Percentiles rank a stretch among this genome's conserved stretches.
Conservation (phyloP, 2,888 invertebrate genomes). For the Anagyrus pseudococci region DNA sequence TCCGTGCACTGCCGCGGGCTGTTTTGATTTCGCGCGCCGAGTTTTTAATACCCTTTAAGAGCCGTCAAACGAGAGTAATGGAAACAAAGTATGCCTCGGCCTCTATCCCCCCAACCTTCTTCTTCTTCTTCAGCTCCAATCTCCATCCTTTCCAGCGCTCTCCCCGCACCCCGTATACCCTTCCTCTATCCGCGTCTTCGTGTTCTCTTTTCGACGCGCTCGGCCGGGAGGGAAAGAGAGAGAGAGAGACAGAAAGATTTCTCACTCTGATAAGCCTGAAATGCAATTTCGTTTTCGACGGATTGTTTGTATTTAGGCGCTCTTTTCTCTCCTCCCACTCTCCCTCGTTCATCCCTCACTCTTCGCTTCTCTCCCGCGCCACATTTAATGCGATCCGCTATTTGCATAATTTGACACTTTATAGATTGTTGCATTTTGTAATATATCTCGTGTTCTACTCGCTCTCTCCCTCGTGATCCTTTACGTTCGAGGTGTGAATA, state of each 20-base stretch:
- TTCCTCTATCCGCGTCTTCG: background rate
- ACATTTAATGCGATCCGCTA: slow-evolving; percentile 7
- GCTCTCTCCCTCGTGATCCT: background rate
- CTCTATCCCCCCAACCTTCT: slow-evolving; percentile 18
- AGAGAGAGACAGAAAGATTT: no score
- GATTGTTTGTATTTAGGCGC: slow-evolving; percentile 38
- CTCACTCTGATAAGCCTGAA: slow-evolving; percentile 39
- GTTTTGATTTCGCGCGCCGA: slow-evolving; percentile 37
- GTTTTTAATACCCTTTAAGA: slow-evolving; percentile 39
- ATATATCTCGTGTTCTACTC: background rate
- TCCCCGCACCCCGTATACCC: background rate
- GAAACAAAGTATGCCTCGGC: slow-evolving; percentile 41
- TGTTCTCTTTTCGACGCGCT: slow-evolving; percentile 8
- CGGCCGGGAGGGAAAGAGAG: background rate
- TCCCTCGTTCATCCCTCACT: slow-evolving; percentile 4
- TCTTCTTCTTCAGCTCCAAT: background rate
- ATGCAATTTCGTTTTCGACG: slow-evolving; percentile 39
- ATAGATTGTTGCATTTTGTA: background rate
- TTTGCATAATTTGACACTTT: slow-evolving; percentile 30
- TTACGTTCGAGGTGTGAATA: no score
- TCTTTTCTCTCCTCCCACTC: slow-evolving; percentile 4
- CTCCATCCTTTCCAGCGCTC: background rate
- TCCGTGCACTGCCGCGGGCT: slow-evolving; percentile 29
- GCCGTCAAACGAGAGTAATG: slow-evolving; percentile 40
- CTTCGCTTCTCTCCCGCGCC: slow-evolving; percentile 8